phyloP scores from a whole-genome alignment of 2,888 invertebrate genomes.

The Acrobasis repandana region DNA sequence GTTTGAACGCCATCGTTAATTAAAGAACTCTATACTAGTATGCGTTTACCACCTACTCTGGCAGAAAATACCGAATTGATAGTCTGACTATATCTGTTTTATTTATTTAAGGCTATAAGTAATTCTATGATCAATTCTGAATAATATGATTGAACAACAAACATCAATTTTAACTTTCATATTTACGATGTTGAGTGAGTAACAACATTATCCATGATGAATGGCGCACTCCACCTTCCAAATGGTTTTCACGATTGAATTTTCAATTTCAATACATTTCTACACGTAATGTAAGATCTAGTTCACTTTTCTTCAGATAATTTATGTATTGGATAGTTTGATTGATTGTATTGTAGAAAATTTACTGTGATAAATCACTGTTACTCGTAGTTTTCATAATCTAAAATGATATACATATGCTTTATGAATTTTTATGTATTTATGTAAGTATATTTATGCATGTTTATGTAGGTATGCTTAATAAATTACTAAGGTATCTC shows the following conservation, averaged over 20 bases:
- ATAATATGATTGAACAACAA: constrained; percentile 7
- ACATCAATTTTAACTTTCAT: constrained; percentile 15
- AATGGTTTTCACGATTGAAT: constrained; percentile 6
- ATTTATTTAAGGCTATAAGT: too few relatives aligned
- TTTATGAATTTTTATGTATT: too few relatives aligned
- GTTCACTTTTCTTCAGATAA: neutral
- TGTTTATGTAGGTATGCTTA: too few relatives aligned
- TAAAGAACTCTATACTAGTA: too few relatives aligned
- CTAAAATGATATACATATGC: too few relatives aligned
- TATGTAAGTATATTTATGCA: too few relatives aligned
- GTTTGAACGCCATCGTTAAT: too few relatives aligned
- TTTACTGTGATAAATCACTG: neutral
- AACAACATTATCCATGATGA: constrained; percentile 15
- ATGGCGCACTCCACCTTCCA: constrained; percentile 2
- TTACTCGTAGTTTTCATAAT: neutral
- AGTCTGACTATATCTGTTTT: too few relatives aligned
- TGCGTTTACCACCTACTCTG: too few relatives aligned
- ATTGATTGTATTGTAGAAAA: neutral
- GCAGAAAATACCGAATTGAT: too few relatives aligned
- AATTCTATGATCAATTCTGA: constrained; percentile 4
- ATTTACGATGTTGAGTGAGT: constrained; percentile 4
- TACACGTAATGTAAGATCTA: neutral
- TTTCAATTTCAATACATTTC: constrained; percentile 6
- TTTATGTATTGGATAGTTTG: neutral
- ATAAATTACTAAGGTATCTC: too few relatives aligned